phyloP scores from a whole-genome alignment of 2,113 vertebrate genomes.

The Malaclemys terrapin region DNA sequence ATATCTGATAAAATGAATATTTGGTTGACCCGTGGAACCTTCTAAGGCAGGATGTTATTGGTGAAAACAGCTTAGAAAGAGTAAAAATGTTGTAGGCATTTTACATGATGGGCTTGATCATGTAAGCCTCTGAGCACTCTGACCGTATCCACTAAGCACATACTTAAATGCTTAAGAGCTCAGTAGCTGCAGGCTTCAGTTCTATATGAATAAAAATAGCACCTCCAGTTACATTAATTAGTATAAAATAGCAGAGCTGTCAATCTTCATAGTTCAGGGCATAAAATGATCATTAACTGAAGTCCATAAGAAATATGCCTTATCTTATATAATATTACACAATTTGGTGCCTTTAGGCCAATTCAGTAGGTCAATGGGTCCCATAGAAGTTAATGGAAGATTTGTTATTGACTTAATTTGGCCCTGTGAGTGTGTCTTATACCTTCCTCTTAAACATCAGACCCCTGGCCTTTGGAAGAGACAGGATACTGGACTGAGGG shows the following conservation, averaged over 20 bases:
- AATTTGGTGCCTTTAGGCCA: neutral
- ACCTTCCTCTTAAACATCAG: neutral
- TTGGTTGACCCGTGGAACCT: neutral
- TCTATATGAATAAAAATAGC: neutral
- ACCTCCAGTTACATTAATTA: neutral
- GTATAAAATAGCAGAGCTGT: neutral
- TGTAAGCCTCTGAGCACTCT: neutral
- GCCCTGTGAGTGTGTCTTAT: neutral
- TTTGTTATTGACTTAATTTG: neutral
- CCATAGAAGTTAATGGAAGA: neutral
- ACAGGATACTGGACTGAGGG: neutral
- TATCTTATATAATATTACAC: neutral
- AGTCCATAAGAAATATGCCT: neutral
- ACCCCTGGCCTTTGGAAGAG: neutral
- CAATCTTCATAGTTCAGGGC: neutral
- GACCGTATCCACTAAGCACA: neutral
- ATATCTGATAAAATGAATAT: neutral
- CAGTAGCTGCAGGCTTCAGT: rapidly evolving
- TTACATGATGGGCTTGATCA: neutral
- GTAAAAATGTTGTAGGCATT: neutral
- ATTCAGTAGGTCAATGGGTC: neutral
- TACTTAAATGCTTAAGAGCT: neutral
- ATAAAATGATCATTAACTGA: neutral
- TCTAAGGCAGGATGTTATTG: neutral
- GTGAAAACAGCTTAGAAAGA: neutral